Conservation (phyloP, 1,140 invertebrate species). For the Micrasema minimum region DNA sequence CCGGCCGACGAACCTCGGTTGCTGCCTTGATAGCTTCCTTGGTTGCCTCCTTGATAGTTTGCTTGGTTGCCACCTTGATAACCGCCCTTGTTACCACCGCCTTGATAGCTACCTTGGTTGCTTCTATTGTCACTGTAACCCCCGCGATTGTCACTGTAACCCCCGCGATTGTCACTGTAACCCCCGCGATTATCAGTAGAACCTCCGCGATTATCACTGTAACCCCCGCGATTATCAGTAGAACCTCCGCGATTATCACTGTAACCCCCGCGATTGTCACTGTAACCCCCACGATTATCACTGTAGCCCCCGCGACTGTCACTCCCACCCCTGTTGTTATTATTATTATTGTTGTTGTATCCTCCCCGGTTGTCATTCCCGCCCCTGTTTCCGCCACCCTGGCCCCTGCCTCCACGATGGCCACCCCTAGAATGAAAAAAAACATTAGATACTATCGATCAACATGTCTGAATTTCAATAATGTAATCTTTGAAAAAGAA, state of each 20-base stretch:
- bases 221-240: too few relatives aligned
- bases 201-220: too few relatives aligned
- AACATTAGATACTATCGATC: too few relatives aligned
- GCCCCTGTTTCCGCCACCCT: constrained; percentile 56
- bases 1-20: constrained; percentile 28
- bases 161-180: too few relatives aligned
- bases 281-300: too few relatives aligned
- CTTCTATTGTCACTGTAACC: constrained; percentile 48
- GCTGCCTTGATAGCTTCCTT: constrained; percentile 40
- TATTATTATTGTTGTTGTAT: constrained; percentile 43
- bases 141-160: constrained; percentile 41
- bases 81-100: constrained; percentile 18
- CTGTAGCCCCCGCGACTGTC: too few relatives aligned
- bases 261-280: too few relatives aligned
- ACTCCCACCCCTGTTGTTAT: too few relatives aligned
- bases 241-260: too few relatives aligned
- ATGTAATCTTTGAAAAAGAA: too few relatives aligned
- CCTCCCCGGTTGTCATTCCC: constrained; percentile 40
- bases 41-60: constrained; percentile 38
- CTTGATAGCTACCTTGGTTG: constrained; percentile 33
- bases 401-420: constrained; percentile 52
- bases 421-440: not conserved
- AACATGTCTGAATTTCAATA: too few relatives aligned
- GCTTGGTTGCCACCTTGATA: constrained; percentile 27
- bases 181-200: too few relatives aligned